phyloP scores from a whole-genome alignment of 2,113 vertebrate species.

The Zingel zingel region DNA sequence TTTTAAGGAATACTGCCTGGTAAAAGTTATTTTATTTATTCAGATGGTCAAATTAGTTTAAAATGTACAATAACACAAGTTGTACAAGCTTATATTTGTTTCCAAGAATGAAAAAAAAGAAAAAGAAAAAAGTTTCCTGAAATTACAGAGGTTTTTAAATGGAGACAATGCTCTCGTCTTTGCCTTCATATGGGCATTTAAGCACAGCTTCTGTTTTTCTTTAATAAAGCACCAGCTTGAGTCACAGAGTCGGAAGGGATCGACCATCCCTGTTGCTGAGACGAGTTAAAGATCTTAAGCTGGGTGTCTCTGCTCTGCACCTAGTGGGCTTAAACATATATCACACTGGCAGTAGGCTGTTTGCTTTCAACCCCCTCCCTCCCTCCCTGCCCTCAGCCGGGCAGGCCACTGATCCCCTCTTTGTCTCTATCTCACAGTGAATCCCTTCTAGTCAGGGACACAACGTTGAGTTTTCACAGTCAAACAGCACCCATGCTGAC shows the following conservation, averaged over 20 bases:
- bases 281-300: slow-evolving; percentile 75
- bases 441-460: slow-evolving; percentile 49
- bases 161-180: background rate
- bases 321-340: slow-evolving; percentile 72
- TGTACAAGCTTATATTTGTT: background rate
- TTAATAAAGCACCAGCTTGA: slow-evolving; percentile 69
- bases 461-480: slow-evolving; percentile 62
- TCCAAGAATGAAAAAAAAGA: background rate
- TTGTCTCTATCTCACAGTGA: slow-evolving; percentile 55
- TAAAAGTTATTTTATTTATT: background rate
- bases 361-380: slow-evolving; percentile 58
- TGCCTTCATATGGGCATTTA: slow-evolving; percentile 45
- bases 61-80: background rate
- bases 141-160: background rate
- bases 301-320: slow-evolving; percentile 70
- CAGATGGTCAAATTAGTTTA: background rate
- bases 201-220: slow-evolving; percentile 62
- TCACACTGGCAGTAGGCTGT: slow-evolving; percentile 74
- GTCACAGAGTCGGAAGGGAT: slow-evolving; percentile 38
- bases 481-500: slow-evolving; percentile 68
- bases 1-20: background rate
- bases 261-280: slow-evolving; percentile 47
- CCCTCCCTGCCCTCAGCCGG: background rate
- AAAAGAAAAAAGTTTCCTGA: background rate
- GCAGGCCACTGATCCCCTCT: slow-evolving; percentile 55